Evolutionary conservation across 1,140 invertebrate species (phyloP).

Genomic region (Lepidurus packardi): DNA sequence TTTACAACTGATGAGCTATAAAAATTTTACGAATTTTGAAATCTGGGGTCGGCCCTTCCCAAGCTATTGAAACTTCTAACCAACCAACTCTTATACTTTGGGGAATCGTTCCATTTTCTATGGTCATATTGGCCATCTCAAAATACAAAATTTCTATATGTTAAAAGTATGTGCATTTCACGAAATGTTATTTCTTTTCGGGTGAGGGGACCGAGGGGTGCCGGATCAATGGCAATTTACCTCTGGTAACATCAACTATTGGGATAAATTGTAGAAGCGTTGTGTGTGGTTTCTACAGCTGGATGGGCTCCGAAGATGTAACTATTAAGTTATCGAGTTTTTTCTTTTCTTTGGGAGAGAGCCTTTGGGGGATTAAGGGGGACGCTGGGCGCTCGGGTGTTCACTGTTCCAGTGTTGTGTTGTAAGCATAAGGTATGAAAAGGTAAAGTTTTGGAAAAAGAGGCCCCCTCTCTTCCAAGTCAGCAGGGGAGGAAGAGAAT

Average conservation of each 20-base stretch:
- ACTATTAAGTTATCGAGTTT: not conserved
- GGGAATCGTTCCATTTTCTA: no score
- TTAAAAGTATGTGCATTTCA: no score
- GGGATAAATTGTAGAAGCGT: not conserved
- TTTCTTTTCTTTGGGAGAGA: not conserved
- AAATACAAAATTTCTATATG: no score
- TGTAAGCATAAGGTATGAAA: constrained; percentile 5
- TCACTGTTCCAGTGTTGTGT: not conserved
- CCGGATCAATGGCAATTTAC: not conserved
- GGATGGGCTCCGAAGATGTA: not conserved
- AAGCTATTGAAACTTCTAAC: no score
- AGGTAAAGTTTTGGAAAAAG: not conserved
- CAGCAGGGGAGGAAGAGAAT: constrained; percentile 20
- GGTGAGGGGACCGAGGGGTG: no score
- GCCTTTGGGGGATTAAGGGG: not conserved
- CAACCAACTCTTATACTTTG: no score
- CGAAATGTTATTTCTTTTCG: no score
- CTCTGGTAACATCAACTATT: not conserved
- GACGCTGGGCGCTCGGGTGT: not conserved
- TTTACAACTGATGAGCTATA: not conserved
- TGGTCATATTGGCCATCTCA: no score
- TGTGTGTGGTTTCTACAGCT: not conserved
- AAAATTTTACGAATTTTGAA: not conserved
- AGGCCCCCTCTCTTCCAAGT: constrained; percentile 16
- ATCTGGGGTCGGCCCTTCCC: no score